phyloP scores from a whole-genome alignment of 2,888 invertebrate species.

The Geotrupes spiniger region DNA sequence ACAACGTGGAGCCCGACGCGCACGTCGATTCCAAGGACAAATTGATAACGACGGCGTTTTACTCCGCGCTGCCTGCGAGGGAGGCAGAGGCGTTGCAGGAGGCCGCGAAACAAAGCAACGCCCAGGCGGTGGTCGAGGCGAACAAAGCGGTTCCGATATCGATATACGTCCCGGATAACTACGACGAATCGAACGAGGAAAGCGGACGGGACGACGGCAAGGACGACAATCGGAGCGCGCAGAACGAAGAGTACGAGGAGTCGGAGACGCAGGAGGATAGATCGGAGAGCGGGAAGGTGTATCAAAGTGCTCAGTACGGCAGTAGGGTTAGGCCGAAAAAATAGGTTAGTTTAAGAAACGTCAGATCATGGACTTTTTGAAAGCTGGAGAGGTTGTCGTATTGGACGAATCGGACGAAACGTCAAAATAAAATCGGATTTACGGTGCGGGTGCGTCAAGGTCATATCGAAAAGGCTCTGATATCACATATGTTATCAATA shows the following conservation, averaged over 20 bases:
- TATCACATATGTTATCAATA: too few species aligned
- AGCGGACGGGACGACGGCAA: slow-evolving; percentile 2
- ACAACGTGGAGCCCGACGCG: slow-evolving; percentile 36
- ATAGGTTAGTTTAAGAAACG: too few species aligned
- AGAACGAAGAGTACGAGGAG: slow-evolving; percentile 7
- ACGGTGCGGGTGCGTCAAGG: too few species aligned
- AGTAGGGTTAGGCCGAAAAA: slow-evolving; percentile 9
- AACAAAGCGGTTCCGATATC: slow-evolving; percentile 52
- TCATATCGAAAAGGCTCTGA: too few species aligned
- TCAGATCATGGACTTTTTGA: too few species aligned
- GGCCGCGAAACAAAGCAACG: slow-evolving; percentile 55
- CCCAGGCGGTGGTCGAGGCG: slow-evolving; percentile 38
- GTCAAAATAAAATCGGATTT: too few species aligned
- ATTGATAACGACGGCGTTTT: slow-evolving; percentile 25
- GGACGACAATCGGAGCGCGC: slow-evolving; percentile 3
- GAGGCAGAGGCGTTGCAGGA: slow-evolving; percentile 62
- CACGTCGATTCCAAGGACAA: slow-evolving; percentile 19
- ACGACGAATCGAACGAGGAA: slow-evolving; percentile 18
- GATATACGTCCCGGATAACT: slow-evolving; percentile 53
- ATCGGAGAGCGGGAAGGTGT: neutral
- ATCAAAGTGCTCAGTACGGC: slow-evolving; percentile 8
- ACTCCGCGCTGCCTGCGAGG: slow-evolving; percentile 54
- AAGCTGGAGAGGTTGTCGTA: too few species aligned
- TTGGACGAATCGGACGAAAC: too few species aligned
- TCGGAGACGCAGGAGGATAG: slow-evolving; percentile 4